Conservation (phyloP, 1,140 invertebrate species). For the Episyrphus balteatus region DNA sequence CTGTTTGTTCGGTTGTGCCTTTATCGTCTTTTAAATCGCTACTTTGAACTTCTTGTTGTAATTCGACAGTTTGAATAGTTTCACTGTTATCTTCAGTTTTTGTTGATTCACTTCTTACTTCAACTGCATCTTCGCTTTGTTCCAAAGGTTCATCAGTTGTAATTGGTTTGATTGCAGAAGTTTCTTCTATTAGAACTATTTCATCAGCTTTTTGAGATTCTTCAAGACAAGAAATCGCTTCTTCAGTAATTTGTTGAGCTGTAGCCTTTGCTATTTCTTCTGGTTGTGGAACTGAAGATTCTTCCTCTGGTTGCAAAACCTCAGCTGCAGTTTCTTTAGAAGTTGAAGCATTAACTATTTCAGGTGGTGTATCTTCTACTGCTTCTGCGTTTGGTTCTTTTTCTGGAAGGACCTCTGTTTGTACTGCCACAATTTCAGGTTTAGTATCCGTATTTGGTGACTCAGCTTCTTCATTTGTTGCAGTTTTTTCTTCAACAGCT, state of each 20-base stretch:
- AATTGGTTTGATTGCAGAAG: too few relatives aligned
- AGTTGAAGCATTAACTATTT: neutral
- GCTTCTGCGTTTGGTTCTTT: neutral
- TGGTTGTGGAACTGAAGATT: neutral
- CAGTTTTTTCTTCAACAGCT: neutral
- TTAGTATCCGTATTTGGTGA: neutral
- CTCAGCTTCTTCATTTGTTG: neutral
- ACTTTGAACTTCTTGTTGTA: too few relatives aligned
- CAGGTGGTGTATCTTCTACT: neutral
- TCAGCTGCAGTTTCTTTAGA: constrained; percentile 1
- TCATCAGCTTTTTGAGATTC: too few relatives aligned
- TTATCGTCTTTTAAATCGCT: too few relatives aligned
- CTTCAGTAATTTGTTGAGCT: neutral
- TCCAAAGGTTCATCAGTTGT: too few relatives aligned
- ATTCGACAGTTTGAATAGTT: too few relatives aligned
- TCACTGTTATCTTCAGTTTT: too few relatives aligned
- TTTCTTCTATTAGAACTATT: too few relatives aligned
- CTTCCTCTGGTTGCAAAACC: neutral
- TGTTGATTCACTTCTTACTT: too few relatives aligned
- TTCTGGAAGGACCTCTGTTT: too few relatives aligned
- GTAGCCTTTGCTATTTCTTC: neutral
- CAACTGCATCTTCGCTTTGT: too few relatives aligned
- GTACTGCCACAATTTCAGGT: neutral
- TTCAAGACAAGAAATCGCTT: neutral
- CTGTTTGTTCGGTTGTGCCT: too few relatives aligned